Percentiles rank a stretch among this genome's conserved stretches.
Evolutionary conservation across 2,888 invertebrate genomes (phyloP).

Genomic region (Himalopsyche japonica): DNA sequence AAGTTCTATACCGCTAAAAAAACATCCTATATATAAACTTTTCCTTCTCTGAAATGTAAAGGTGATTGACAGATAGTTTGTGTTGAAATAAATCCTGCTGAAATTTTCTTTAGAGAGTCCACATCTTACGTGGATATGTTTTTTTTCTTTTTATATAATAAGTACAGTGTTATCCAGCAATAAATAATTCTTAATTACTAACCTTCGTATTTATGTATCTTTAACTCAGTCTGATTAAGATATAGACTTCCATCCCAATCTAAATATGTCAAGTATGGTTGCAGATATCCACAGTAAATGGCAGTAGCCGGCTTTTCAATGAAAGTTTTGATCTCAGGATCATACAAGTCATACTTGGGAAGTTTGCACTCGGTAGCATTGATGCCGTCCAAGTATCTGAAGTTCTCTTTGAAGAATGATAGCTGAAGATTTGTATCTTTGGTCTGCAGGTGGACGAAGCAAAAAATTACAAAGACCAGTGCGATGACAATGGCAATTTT

Average conservation of each 20-base stretch:
- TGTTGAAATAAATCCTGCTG: too few relatives aligned
- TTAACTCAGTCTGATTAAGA: conserved; percentile 32
- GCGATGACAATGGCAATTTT: neutral
- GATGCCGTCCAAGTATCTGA: conserved; percentile 28
- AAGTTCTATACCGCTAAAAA: too few relatives aligned
- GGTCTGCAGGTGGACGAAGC: neutral
- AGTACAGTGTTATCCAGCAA: too few relatives aligned
- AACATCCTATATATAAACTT: too few relatives aligned
- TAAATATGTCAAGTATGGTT: conserved; percentile 38
- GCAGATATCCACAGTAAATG: conserved; percentile 30
- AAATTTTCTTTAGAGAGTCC: too few relatives aligned
- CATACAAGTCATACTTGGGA: conserved; percentile 35
- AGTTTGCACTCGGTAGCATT: conserved; percentile 35
- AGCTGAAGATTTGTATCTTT: conserved; percentile 6
- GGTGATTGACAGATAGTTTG: too few relatives aligned
- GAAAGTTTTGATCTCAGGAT: conserved; percentile 25
- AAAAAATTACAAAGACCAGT: neutral
- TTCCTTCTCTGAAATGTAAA: too few relatives aligned
- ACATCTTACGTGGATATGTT: too few relatives aligned
- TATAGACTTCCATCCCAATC: conserved; percentile 37
- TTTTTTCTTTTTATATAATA: too few relatives aligned
- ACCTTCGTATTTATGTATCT: conserved; percentile 17
- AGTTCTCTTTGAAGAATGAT: conserved; percentile 32
- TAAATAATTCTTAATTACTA: neutral
- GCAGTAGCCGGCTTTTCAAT: conserved; percentile 29